Evolutionary conservation across 2,888 invertebrate species (phyloP).

Genomic region (Baronia brevicornis): DNA sequence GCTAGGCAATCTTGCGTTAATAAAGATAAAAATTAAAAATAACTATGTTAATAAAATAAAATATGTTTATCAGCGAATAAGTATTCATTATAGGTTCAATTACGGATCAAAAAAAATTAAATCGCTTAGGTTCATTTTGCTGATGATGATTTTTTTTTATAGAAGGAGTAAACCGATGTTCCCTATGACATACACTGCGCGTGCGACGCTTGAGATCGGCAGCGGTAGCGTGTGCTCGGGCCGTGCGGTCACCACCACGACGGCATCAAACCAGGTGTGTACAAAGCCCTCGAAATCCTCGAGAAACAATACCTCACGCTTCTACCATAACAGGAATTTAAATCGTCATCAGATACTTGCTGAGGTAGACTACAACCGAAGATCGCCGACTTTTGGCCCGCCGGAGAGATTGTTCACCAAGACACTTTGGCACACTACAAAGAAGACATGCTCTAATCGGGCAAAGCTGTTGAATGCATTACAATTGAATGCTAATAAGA

Average conservation of each 20-base stretch:
- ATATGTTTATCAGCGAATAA: too few relatives aligned
- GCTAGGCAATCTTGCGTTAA: too few relatives aligned
- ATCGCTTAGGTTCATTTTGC: too few relatives aligned
- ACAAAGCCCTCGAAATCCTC: constrained; percentile 23
- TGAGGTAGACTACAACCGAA: not conserved
- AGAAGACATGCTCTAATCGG: constrained; percentile 20
- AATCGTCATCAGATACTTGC: constrained; percentile 6
- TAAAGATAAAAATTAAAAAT: too few relatives aligned
- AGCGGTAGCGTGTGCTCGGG: constrained; percentile 66
- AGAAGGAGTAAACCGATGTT: constrained; percentile 64
- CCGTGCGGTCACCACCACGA: constrained; percentile 72
- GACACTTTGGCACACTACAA: too few relatives aligned
- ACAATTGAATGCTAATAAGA: constrained; percentile 3
- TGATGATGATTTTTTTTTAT: constrained; percentile 31
- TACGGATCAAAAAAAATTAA: too few relatives aligned
- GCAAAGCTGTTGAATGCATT: constrained; percentile 30
- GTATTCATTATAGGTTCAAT: too few relatives aligned
- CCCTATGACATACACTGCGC: constrained; percentile 71
- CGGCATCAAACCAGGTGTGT: constrained; percentile 72
- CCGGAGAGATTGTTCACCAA: constrained; percentile 13
- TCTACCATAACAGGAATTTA: constrained; percentile 11
- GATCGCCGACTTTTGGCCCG: constrained; percentile 9
- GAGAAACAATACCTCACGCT: constrained; percentile 18
- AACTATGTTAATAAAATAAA: too few relatives aligned
- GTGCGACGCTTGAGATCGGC: constrained; percentile 71